phyloP scores from a whole-genome alignment of 2,888 invertebrate species.

The Ethmia dodecea region DNA sequence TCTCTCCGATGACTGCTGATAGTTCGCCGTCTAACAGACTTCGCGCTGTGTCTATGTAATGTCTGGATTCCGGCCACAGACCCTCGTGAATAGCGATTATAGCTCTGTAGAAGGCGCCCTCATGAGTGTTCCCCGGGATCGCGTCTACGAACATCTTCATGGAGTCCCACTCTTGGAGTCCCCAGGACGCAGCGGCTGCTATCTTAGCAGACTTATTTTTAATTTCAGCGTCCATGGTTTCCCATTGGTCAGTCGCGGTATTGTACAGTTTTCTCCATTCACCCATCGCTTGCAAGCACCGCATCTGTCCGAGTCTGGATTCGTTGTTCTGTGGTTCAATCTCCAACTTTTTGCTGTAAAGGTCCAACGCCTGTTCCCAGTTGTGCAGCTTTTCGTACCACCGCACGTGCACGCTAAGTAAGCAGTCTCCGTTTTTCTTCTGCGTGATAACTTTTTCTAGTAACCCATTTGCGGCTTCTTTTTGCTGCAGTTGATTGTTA shows the following conservation, averaged over 20 bases:
- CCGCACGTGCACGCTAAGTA: slow-evolving; percentile 80
- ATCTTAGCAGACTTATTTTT: slow-evolving; percentile 87
- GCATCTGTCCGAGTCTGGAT: slow-evolving; percentile 95
- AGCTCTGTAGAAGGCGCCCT: slow-evolving; percentile 96
- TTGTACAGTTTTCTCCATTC: slow-evolving; percentile 96
- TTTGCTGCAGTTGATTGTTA: slow-evolving; percentile 98
- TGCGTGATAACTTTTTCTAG: slow-evolving; percentile 91
- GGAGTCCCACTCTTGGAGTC: slow-evolving; percentile 93
- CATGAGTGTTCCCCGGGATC: slow-evolving; percentile 94
- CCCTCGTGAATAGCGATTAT: slow-evolving; percentile 92
- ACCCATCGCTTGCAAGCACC: slow-evolving; percentile 96
- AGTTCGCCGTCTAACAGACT: slow-evolving; percentile 96
- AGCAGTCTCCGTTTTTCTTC: slow-evolving; percentile 80
- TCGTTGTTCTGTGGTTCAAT: slow-evolving; percentile 84
- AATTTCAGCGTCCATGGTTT: slow-evolving; percentile 65
- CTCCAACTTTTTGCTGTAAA: slow-evolving; percentile 88
- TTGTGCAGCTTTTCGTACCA: slow-evolving; percentile 99
- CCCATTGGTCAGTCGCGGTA: slow-evolving; percentile 82
- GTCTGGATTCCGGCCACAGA: slow-evolving; percentile 83
- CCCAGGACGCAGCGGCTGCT: slow-evolving; percentile 97
- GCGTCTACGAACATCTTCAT: slow-evolving; percentile 94
- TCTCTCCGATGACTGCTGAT: slow-evolving; percentile 97
- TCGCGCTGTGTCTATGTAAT: slow-evolving; percentile 93
- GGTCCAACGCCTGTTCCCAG: slow-evolving; percentile 96
- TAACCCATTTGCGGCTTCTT: slow-evolving; percentile 96